Base-by-base conservation (phyloP, 1,140 invertebrate genomes). In the Eurytemora carolleeae region DNA sequence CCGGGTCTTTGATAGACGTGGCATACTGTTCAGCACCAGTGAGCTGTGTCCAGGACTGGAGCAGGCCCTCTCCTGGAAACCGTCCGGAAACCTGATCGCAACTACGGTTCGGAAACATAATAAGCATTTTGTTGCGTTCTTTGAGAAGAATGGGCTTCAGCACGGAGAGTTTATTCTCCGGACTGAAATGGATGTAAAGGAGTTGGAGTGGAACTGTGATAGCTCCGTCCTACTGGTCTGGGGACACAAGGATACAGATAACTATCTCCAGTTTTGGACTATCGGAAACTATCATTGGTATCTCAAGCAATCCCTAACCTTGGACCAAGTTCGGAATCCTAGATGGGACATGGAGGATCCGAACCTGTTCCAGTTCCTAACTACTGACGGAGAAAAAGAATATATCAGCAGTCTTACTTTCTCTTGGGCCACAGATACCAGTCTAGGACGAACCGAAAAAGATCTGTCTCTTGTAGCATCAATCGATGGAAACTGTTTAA, bases 281-380 rank as follows among this genome's bases (percentile, higher is more conserved):
- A 77, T 80, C 55, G 79, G 79, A 21, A 94, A 94, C 75, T 91
- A 88, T 69, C 83, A 91, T 69, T 94, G 88, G 88, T 91, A 91
- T 72, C 70, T 85, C 16, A 93, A 94, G 69, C 83, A 90, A n/a
- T n/a, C n/a, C n/a, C n/a, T n/a, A n/a, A n/a, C n/a, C n/a, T n/a
- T n/a, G n/a, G n/a, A n/a, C n/a, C n/a, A n/a, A n/a, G n/a, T n/a
- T n/a, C n/a, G n/a, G n/a, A n/a, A n/a, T n/a, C 31, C 31, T 44
- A 44, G n/a, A 44, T 44, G 31, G 31, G 31, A 44, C n/a, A n/a
- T n/a, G 7, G 31, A 44, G n/a, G 31, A 44, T n/a, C 7, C 31
- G 7, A 44, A 44, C 31, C 31, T 44, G n/a, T 44, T 44, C n/a
- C 31, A 44, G 7, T 44, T 44, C n/a, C n/a, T n/a, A 44, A 44